A percentile compares a stretch with the other conserved stretches of the same genome.
Evolutionary conservation across 2,888 invertebrate genomes (phyloP).

Genomic region (Dromius quadrimaculatus): DNA sequence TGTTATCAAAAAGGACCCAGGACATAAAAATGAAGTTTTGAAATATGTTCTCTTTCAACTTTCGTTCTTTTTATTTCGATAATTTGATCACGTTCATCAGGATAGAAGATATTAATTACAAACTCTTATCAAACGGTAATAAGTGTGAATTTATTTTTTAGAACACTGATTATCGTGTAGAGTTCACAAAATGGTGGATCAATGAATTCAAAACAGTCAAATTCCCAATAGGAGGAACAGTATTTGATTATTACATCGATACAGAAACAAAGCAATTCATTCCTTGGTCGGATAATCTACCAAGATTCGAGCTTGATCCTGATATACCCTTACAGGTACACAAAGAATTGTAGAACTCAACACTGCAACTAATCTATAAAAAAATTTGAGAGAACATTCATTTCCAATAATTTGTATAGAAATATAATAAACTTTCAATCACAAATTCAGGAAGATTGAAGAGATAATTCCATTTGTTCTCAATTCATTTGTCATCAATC

Average conservation of each 20-base stretch:
- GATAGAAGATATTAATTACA: neutral
- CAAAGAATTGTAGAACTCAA: too few relatives aligned
- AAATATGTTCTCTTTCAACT: neutral
- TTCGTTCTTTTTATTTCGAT: constrained; percentile 1
- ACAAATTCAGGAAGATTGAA: too few relatives aligned
- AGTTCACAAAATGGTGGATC: constrained; percentile 98
- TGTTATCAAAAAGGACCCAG: neutral
- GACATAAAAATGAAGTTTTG: neutral
- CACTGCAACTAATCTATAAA: too few relatives aligned
- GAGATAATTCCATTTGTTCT: too few relatives aligned
- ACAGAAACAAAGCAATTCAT: constrained; percentile 89
- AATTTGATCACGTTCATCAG: neutral
- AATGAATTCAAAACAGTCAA: constrained; percentile 96
- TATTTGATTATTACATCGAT: constrained; percentile 96
- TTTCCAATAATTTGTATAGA: too few relatives aligned
- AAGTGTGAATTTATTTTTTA: constrained; percentile 53
- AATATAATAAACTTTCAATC: too few relatives aligned
- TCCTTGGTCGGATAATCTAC: constrained; percentile 90
- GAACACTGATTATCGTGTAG: constrained; percentile 77
- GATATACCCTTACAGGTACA: constrained; percentile 92
- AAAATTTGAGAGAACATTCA: too few relatives aligned
- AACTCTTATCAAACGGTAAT: too few relatives aligned
- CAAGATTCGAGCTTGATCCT: constrained; percentile 91
- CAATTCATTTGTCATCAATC: too few relatives aligned
- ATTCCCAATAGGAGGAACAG: constrained; percentile 91